Percentiles rank a stretch among this genome's conserved stretches.
Evolutionary conservation across 2,113 vertebrate genomes (phyloP).

Genomic region (Vulpes ferrilata): DNA sequence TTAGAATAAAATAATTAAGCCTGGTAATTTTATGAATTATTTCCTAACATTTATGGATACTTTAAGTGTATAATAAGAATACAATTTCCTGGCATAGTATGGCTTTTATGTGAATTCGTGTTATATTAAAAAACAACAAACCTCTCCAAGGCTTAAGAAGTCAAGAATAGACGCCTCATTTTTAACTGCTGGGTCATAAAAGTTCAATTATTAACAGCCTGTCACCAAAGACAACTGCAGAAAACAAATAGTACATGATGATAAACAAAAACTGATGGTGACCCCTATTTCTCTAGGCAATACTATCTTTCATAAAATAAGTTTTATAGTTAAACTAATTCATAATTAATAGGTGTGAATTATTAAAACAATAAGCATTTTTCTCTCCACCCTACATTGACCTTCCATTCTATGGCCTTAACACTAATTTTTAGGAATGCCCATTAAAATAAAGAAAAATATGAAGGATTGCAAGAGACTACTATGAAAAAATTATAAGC

Average conservation of each 20-base stretch:
- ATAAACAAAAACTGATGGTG: neutral
- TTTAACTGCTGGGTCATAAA: neutral
- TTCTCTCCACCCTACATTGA: neutral
- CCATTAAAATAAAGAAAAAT: conserved; percentile 43
- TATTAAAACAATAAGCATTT: conserved; percentile 35
- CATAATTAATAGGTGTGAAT: neutral
- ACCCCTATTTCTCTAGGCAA: neutral
- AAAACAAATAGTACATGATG: neutral
- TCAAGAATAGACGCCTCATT: neutral
- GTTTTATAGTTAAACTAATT: conserved; percentile 27
- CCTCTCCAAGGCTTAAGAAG: neutral
- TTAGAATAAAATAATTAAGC: conserved; percentile 30
- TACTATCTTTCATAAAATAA: conserved; percentile 35
- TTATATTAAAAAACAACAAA: conserved; percentile 16
- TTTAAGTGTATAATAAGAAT: neutral
- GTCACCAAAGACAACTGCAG: neutral
- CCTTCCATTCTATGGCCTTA: conserved; percentile 7
- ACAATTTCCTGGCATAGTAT: neutral
- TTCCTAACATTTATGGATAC: conserved; percentile 1
- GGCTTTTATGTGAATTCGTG: neutral
- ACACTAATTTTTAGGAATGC: conserved; percentile 18
- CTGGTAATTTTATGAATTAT: conserved; percentile 6
- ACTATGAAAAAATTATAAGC: neutral
- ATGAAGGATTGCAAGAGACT: neutral
- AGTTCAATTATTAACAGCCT: neutral